Percentiles rank a stretch among this genome's conserved stretches.
These are phyloP conservation scores for Platygyra sinensis DNA, from an alignment of 64 coral and sea anemone genomes.

Conservation along the genomic window DNA sequence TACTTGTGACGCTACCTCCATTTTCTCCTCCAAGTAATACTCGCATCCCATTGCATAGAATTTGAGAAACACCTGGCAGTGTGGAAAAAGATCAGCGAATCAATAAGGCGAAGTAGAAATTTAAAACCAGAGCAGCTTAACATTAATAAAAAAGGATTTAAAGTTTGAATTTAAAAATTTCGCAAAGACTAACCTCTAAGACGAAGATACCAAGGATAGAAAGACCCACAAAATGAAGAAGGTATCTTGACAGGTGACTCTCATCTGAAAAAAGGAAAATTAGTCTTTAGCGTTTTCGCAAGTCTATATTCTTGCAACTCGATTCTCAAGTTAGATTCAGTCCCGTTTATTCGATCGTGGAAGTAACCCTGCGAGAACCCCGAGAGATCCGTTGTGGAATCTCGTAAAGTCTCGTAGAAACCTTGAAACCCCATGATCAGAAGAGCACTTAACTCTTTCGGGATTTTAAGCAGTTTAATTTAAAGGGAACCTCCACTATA, in stretches of 20 bases:
- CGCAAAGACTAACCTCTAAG: constrained; percentile 35
- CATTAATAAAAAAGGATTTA: neutral
- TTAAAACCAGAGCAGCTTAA: neutral
- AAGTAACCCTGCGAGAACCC: no score
- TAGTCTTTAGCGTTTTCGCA: no score
- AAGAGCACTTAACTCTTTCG: no score
- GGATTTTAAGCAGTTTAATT: no score
- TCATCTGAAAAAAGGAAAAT: constrained; percentile 31
- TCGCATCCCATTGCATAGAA: constrained; percentile 49
- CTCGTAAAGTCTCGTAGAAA: no score
- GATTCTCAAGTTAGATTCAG: neutral
- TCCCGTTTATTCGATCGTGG: no score
- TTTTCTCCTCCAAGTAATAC: constrained; percentile 28
- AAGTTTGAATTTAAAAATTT: no score
- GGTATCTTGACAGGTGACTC: constrained; percentile 7
- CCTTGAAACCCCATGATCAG: no score
- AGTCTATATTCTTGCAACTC: neutral
- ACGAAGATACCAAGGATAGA: constrained; percentile 40
- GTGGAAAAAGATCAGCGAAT: neutral
- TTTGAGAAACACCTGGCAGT: constrained; percentile 56
- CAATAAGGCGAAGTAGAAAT: neutral
- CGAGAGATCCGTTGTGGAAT: no score
- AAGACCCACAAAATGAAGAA: constrained; percentile 44
- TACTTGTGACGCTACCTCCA: constrained; percentile 9
- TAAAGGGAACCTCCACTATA: no score